These are phyloP conservation scores for Gorsachius goisagi DNA, from an alignment of 2,113 vertebrate species.

Conservation along the genomic window DNA sequence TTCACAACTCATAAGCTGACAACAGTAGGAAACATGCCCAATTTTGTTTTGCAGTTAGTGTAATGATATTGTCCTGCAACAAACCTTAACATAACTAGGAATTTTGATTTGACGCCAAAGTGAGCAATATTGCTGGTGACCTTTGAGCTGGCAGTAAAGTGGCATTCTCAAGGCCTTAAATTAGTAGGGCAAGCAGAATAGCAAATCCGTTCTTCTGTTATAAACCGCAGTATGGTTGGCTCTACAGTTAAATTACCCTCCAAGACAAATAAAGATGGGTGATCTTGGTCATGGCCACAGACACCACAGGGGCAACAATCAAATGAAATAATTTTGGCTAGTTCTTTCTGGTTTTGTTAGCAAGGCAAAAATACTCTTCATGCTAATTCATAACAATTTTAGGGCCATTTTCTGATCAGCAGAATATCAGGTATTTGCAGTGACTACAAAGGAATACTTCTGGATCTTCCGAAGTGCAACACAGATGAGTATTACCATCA, in stretches of 20 bases:
- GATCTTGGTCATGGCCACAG: constrained; percentile 1
- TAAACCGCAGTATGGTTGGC: not conserved
- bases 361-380: constrained; percentile 8
- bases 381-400: not conserved
- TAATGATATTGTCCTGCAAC: constrained; percentile 51
- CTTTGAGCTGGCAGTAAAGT: constrained; percentile 62
- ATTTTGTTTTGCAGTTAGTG: constrained; percentile 60
- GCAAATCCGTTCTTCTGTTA: constrained; percentile 49
- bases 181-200: constrained; percentile 57
- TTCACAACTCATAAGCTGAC: constrained; percentile 43
- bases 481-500: not conserved
- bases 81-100: constrained; percentile 54
- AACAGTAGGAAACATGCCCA: constrained; percentile 14
- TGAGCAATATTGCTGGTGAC: constrained; percentile 64
- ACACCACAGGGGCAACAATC: not conserved
- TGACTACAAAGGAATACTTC: not conserved
- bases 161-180: constrained; percentile 68
- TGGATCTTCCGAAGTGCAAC: not conserved
- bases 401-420: constrained; percentile 46
- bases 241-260: constrained; percentile 24
- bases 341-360: constrained; percentile 35
- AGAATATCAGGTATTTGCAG: not conserved
- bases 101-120: constrained; percentile 59
- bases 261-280: not conserved
- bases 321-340: not conserved